Evolutionary conservation across 2,113 vertebrate species (phyloP), one percentile per base, ranked within the genome.

Genomic region (Semnopithecus entellus): DNA sequence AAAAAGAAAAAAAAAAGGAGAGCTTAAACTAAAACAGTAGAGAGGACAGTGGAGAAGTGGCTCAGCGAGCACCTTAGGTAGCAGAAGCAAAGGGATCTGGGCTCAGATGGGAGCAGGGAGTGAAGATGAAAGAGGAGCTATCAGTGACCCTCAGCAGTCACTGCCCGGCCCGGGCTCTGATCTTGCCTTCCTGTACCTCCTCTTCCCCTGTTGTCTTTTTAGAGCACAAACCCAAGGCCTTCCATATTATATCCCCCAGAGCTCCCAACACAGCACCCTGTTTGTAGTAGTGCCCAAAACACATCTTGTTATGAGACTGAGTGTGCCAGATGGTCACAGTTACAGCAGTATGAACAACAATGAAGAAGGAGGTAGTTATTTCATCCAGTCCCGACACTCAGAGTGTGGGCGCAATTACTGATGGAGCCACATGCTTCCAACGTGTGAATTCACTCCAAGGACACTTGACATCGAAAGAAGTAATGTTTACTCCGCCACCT

Each of bases 81-180:
- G n/a, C 12, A 6, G n/a, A 20, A 76, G n/a, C 40, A 52, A 48
- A 8, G 14, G 70, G 23, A 4, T 20, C 38, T 13, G 45, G 23
- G 27, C 30, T 87, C 25, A 52, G 79, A 38, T 0, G 8, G 50
- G 78, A 43, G 14, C 2, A 64, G 50, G 32, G 20, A n/a, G 38
- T 8, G 10, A 30, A 43, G 30, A 43, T 2, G 7, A 3, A 30
- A 57, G 22, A 32, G 35, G n/a, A 1, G 3, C 23, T n/a, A 11
- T 10, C 1, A 0, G 0, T 5, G 32, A 17, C 32, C 30, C 8
- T 5, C 0, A 0, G 38, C 3, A 18, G 73, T 52, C 32, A 18
- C 68, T 32, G 68, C 32, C 57, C 57, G 25, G 68, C 32, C 57
- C 57, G 25, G 92, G 27, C 30, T 61, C 70, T 38, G 3, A 68